A percentile compares a stretch with the other conserved stretches of the same genome.
Evolutionary conservation across 2,113 vertebrate species (phyloP).

Genomic region (Aramus guarauna): DNA sequence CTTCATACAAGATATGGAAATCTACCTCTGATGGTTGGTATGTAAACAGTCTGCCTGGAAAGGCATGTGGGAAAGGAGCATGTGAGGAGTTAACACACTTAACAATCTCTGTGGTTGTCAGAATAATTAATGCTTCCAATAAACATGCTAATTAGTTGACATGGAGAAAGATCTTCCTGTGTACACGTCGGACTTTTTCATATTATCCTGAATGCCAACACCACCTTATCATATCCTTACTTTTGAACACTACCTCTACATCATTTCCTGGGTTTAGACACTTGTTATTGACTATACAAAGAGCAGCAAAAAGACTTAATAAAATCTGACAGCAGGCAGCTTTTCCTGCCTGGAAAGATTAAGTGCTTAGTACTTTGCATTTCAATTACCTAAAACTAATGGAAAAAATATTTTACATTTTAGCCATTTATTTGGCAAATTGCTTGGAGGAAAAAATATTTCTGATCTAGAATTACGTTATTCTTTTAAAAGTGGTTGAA

Average conservation of each 20-base stretch:
- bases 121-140: conserved; percentile 76
- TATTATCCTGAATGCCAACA: conserved; percentile 75
- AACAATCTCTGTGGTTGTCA: conserved; percentile 68
- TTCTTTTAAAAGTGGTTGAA: conserved; percentile 67
- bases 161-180: conserved; percentile 69
- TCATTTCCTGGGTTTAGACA: conserved; percentile 74
- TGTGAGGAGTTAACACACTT: conserved; percentile 63
- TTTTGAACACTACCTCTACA: conserved; percentile 72
- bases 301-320: conserved; percentile 78
- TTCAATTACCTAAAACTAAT: conserved; percentile 83
- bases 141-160: conserved; percentile 82
- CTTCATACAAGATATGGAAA: neutral
- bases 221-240: conserved; percentile 73
- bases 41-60: neutral
- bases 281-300: conserved; percentile 76
- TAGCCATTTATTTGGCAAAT: conserved; percentile 68
- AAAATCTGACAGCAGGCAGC: conserved; percentile 81
- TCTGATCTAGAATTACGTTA: conserved; percentile 43
- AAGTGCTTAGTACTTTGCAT: conserved; percentile 77
- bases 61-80: neutral
- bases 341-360: conserved; percentile 77
- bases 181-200: conserved; percentile 63
- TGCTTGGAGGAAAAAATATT: conserved; percentile 58
- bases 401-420: conserved; percentile 80
- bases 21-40: neutral